These are phyloP conservation scores for Callyntrura sp. DNA, from an alignment of 2,888 invertebrate species.

Conservation along the genomic window DNA sequence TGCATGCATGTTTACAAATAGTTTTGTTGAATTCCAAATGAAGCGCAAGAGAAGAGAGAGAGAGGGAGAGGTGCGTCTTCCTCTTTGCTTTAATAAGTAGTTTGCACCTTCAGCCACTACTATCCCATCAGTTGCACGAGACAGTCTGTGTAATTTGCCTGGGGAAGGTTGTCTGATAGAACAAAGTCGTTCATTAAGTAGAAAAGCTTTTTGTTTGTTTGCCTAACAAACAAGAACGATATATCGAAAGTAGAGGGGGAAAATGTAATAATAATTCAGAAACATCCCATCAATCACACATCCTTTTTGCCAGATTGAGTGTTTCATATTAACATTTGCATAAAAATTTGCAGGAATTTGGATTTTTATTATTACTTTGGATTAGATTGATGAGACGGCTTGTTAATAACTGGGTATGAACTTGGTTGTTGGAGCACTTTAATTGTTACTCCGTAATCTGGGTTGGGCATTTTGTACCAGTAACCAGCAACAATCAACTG, in stretches of 20 bases:
- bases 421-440: slow-evolving; percentile 20
- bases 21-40: slow-evolving; percentile 64
- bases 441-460: slow-evolving; percentile 27
- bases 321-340: slow-evolving; percentile 18
- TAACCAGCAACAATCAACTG: too few species aligned
- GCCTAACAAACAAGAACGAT: slow-evolving; percentile 31
- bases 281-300: slow-evolving; percentile 39
- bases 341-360: background rate
- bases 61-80: slow-evolving; percentile 67
- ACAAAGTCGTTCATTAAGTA: slow-evolving; percentile 68
- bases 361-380: slow-evolving; percentile 11
- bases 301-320: slow-evolving; percentile 45
- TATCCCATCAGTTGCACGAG: slow-evolving; percentile 65
- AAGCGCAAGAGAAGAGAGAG: slow-evolving; percentile 30
- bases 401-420: slow-evolving; percentile 61
- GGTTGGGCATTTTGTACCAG: slow-evolving; percentile 65
- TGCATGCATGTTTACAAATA: slow-evolving; percentile 56
- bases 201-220: slow-evolving; percentile 54
- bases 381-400: slow-evolving; percentile 70
- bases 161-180: slow-evolving; percentile 19
- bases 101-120: slow-evolving; percentile 69
- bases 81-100: slow-evolving; percentile 72
- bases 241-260: too few species aligned
- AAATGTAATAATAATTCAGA: slow-evolving; percentile 42
- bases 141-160: slow-evolving; percentile 38